A percentile compares a stretch with the other conserved stretches of the same genome.
These are phyloP conservation scores for Alcis repandata DNA, from an alignment of 2,888 invertebrate genomes.

Conservation along the genomic window DNA sequence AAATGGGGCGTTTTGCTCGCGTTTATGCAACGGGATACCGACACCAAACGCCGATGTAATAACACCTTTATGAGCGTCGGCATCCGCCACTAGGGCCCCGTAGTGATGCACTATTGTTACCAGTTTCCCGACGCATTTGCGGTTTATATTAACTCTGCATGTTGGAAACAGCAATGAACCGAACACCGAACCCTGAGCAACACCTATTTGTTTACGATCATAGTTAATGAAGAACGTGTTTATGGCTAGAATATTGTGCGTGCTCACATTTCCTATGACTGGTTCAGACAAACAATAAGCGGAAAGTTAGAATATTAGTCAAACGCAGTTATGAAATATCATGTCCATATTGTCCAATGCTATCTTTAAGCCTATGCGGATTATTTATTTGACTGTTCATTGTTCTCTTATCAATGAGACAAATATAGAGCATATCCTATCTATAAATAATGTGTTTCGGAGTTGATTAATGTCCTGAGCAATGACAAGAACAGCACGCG, in stretches of 20 bases:
- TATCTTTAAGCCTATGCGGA: conserved; percentile 43
- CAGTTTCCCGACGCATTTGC: conserved; percentile 23
- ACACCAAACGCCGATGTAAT: conserved; percentile 35
- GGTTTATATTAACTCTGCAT: conserved; percentile 20
- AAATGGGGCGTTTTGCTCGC: conserved; percentile 46
- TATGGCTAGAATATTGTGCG: conserved; percentile 14
- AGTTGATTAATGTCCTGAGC: conserved; percentile 62
- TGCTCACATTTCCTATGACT: conserved; percentile 3
- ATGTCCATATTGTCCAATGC: conserved; percentile 35
- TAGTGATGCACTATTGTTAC: conserved; percentile 35
- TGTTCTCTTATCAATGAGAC: conserved; percentile 48
- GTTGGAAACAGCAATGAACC: conserved; percentile 13
- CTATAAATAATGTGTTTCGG: conserved; percentile 52
- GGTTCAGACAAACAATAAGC: conserved; percentile 15
- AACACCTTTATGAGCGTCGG: conserved; percentile 35
- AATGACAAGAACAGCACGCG: conserved; percentile 68
- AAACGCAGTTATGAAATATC: conserved; percentile 32
- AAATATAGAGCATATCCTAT: conserved; percentile 47
- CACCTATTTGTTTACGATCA: conserved; percentile 15
- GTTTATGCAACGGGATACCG: conserved; percentile 48
- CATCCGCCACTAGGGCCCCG: conserved; percentile 27
- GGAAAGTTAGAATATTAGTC: conserved; percentile 22
- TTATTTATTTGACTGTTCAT: conserved; percentile 47
- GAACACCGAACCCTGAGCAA: conserved; percentile 16
- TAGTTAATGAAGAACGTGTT: conserved; percentile 13